These are phyloP conservation scores for Oostethus manadensis DNA, from an alignment of 2,113 vertebrate species.

Conservation along the genomic window DNA sequence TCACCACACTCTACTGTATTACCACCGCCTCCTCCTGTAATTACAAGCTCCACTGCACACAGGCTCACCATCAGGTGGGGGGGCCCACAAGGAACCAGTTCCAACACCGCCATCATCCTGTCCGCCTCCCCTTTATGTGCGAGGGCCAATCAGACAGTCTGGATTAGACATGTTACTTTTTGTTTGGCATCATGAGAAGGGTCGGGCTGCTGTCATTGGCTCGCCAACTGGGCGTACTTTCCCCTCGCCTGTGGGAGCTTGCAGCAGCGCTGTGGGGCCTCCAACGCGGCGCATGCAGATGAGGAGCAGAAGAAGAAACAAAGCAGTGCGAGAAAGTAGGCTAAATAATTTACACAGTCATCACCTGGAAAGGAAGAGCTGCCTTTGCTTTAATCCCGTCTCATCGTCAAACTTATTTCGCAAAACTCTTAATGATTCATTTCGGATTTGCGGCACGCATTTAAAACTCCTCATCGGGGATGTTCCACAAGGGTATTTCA, in stretches of 20 bases:
- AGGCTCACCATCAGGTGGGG: conserved; percentile 70
- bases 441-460: conserved; percentile 38
- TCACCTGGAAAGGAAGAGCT: not conserved
- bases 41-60: conserved; percentile 73
- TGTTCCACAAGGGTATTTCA: conserved; percentile 67
- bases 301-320: not conserved
- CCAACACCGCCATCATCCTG: conserved; percentile 55
- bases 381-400: not conserved
- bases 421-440: conserved; percentile 44
- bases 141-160: conserved; percentile 31
- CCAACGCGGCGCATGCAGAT: conserved; percentile 7
- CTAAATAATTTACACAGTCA: not conserved
- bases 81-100: conserved; percentile 53
- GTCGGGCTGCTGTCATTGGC: conserved; percentile 85
- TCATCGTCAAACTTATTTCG: conserved; percentile 18
- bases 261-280: conserved; percentile 25
- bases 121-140: conserved; percentile 45
- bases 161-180: conserved; percentile 53
- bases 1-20: conserved; percentile 59
- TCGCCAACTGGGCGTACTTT: conserved; percentile 82
- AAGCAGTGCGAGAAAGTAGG: not conserved
- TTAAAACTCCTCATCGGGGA: conserved; percentile 59
- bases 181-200: conserved; percentile 79
- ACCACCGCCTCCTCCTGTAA: conserved; percentile 76
- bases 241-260: not conserved